Evolutionary conservation across 2,888 invertebrate genomes (phyloP).

Genomic region (Conus canariensis): DNA sequence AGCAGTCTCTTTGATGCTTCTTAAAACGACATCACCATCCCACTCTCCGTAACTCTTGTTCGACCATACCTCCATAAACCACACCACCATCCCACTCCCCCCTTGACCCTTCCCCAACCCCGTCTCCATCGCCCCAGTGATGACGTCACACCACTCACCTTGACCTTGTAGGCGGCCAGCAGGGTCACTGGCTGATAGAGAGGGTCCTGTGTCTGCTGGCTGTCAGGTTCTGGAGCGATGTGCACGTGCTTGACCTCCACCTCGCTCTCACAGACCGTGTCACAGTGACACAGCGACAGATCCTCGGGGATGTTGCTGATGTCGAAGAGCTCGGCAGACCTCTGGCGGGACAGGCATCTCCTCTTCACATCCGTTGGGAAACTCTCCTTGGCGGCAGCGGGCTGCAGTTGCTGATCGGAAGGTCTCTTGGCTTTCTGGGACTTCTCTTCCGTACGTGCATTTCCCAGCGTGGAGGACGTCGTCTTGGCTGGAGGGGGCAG

Average conservation of each 20-base stretch:
- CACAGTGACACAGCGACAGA: constrained; percentile 38
- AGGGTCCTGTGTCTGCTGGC: background rate
- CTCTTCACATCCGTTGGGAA: constrained; percentile 5
- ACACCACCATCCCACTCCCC: too few species aligned
- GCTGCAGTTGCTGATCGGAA: background rate
- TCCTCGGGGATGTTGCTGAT: constrained; percentile 17
- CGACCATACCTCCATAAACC: too few species aligned
- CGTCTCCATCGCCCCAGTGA: too few species aligned
- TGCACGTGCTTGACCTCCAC: constrained; percentile 43
- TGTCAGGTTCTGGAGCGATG: background rate
- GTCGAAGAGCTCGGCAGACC: background rate
- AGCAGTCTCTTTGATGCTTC: too few species aligned
- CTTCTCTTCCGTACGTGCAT: background rate
- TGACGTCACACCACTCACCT: constrained; percentile 18
- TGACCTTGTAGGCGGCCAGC: constrained; percentile 34
- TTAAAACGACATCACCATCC: too few species aligned
- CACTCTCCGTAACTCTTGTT: too few species aligned
- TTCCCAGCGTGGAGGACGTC: background rate
- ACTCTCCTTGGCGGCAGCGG: background rate
- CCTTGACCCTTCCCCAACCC: too few species aligned
- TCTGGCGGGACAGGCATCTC: background rate
- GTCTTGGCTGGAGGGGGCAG: background rate
- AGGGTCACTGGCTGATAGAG: background rate
- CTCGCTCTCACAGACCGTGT: constrained; percentile 30
- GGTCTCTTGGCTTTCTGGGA: background rate